phyloP scores from a whole-genome alignment of 1,140 invertebrate species.

The Hestina assimilis region DNA sequence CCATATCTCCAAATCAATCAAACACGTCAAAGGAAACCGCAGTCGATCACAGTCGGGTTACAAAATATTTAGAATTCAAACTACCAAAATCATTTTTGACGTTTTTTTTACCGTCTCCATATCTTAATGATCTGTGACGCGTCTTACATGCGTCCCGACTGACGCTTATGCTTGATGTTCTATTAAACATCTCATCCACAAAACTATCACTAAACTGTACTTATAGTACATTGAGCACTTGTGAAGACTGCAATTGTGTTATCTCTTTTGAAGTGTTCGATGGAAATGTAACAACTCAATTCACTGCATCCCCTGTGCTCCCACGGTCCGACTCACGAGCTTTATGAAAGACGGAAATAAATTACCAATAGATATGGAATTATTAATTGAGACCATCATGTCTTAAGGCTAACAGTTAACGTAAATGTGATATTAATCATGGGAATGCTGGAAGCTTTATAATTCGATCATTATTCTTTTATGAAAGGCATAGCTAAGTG shows the following conservation, averaged over 20 bases:
- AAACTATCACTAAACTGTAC: constrained; percentile 22
- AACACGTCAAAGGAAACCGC: constrained; percentile 22
- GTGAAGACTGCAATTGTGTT: constrained; percentile 1
- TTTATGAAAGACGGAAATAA: constrained; percentile 28
- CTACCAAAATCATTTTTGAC: constrained; percentile 16
- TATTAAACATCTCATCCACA: constrained; percentile 31
- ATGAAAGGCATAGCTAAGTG: constrained; percentile 18
- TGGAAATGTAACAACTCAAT: constrained; percentile 12
- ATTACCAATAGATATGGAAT: constrained; percentile 26
- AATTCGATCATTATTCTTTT: constrained; percentile 20
- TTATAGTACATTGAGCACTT: constrained; percentile 18
- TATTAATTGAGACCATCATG: constrained; percentile 27
- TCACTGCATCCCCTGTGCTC: background rate
- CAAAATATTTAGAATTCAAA: constrained; percentile 14
- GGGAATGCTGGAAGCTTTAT: constrained; percentile 6
- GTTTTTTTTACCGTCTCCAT: constrained; percentile 20
- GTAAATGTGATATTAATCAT: constrained; percentile 26
- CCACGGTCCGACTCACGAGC: constrained; percentile 7
- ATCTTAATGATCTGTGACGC: constrained; percentile 36
- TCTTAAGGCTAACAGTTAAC: constrained; percentile 21
- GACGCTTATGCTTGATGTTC: constrained; percentile 35
- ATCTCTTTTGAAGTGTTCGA: constrained; percentile 13
- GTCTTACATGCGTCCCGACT: constrained; percentile 13
- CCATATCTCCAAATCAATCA: constrained; percentile 11
- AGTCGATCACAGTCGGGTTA: constrained; percentile 22